A percentile compares a stretch with the other conserved stretches of the same genome.
phyloP scores from a whole-genome alignment of 2,888 invertebrate species.

The Tupiocoris notatus region DNA sequence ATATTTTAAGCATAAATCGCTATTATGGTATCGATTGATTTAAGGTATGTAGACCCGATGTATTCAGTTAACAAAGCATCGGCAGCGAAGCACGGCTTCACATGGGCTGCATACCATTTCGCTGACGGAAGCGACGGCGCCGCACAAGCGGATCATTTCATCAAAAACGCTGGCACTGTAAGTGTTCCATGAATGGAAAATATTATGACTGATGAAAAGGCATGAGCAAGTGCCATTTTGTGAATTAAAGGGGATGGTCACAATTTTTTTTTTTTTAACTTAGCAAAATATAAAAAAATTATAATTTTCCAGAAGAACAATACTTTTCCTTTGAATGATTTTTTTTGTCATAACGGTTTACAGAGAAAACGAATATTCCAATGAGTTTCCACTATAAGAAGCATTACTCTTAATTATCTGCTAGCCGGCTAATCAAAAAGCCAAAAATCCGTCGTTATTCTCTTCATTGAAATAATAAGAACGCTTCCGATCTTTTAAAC shows the following conservation, averaged over 20 bases:
- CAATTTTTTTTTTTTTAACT: background rate
- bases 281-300: background rate
- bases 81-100: conserved; percentile 19
- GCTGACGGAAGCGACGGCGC: conserved; percentile 18
- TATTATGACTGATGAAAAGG: background rate
- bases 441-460: no score
- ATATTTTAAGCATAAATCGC: no score
- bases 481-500: no score
- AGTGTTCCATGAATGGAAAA: background rate
- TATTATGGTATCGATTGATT: no score
- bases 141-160: conserved; percentile 26
- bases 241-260: background rate
- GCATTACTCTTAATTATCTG: no score
- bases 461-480: no score
- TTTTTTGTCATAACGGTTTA: no score
- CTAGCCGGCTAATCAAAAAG: no score
- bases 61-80: conserved; percentile 8
- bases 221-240: background rate
- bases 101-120: conserved; percentile 28
- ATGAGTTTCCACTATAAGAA: no score
- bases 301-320: no score
- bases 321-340: no score
- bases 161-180: conserved; percentile 9
- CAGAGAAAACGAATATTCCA: no score
- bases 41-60: conserved; percentile 4